Evolutionary conservation across 2,797 vertebrate genomes (phyloP).

Genomic region (Platyrinchus mystaceus): DNA sequence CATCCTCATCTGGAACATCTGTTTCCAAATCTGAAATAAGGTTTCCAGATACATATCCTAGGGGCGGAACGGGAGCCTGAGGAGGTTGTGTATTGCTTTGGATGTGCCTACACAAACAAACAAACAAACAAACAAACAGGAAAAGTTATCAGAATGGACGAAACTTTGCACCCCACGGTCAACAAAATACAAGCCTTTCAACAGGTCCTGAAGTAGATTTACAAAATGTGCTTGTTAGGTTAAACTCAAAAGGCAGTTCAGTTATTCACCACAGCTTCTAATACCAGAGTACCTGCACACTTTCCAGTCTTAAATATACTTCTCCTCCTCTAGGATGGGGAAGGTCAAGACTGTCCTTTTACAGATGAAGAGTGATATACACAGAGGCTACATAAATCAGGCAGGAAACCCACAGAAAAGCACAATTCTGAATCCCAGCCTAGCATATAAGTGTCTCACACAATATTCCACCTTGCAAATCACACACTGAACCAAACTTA

Average conservation of each 20-base stretch:
- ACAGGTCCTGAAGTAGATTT: not conserved
- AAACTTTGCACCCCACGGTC: not conserved
- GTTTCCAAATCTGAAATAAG: slow-evolving; percentile 97
- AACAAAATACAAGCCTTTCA: not conserved
- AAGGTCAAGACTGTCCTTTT: not conserved
- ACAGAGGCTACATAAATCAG: not conserved
- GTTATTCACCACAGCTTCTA: not conserved
- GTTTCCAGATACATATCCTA: slow-evolving; percentile 95
- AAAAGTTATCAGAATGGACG: not conserved
- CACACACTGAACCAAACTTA: not conserved
- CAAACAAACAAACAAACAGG: not conserved
- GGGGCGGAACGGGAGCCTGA: slow-evolving; percentile 91
- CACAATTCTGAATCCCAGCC: not conserved
- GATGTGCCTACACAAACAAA: slow-evolving; percentile 86
- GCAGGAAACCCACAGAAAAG: not conserved
- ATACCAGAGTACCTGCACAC: not conserved
- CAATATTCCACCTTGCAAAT: not conserved
- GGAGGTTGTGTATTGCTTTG: slow-evolving; percentile 92
- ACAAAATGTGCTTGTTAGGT: not conserved
- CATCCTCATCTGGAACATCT: slow-evolving; percentile 88
- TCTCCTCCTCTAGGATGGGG: not conserved
- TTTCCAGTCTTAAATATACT: not conserved
- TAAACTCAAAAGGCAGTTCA: not conserved
- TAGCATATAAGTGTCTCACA: not conserved
- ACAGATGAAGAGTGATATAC: not conserved